Percentiles rank a stretch among this genome's conserved stretches.
These are phyloP conservation scores for Hormaphis cornu DNA, from an alignment of 1,140 invertebrate genomes.

Conservation along the genomic window DNA sequence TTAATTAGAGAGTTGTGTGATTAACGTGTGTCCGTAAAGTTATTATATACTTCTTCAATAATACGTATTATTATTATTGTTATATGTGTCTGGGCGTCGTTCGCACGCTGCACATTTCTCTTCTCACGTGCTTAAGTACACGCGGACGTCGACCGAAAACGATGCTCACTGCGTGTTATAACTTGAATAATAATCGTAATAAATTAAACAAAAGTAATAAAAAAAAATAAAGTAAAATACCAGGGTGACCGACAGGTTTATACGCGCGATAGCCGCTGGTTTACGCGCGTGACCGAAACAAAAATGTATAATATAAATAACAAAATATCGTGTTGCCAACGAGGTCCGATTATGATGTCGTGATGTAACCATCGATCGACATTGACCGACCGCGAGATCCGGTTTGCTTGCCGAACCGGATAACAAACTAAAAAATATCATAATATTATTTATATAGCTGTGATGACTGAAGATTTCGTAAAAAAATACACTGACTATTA, in stretches of 20 bases:
- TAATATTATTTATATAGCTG: too few relatives aligned
- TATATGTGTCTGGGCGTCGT: background rate
- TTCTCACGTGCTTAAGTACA: background rate
- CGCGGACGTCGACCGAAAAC: background rate
- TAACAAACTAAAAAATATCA: too few relatives aligned
- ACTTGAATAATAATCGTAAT: too few relatives aligned
- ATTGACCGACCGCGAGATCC: conserved; percentile 6
- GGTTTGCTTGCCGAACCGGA: background rate
- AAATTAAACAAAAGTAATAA: background rate
- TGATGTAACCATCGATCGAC: background rate
- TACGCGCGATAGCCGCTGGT: too few relatives aligned
- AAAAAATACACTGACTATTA: too few relatives aligned
- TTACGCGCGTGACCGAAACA: too few relatives aligned
- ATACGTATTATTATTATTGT: too few relatives aligned
- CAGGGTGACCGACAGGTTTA: background rate
- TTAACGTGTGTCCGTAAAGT: background rate
- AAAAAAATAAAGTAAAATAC: background rate
- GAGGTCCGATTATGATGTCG: too few relatives aligned
- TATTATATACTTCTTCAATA: too few relatives aligned
- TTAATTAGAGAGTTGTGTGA: conserved; percentile 12
- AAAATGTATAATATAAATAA: background rate
- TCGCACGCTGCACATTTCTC: conserved; percentile 13
- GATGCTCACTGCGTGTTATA: too few relatives aligned
- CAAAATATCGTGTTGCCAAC: background rate
- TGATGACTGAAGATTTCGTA: too few relatives aligned